phyloP scores from a whole-genome alignment of 2,113 vertebrate species.

The Polypterus senegalus region DNA sequence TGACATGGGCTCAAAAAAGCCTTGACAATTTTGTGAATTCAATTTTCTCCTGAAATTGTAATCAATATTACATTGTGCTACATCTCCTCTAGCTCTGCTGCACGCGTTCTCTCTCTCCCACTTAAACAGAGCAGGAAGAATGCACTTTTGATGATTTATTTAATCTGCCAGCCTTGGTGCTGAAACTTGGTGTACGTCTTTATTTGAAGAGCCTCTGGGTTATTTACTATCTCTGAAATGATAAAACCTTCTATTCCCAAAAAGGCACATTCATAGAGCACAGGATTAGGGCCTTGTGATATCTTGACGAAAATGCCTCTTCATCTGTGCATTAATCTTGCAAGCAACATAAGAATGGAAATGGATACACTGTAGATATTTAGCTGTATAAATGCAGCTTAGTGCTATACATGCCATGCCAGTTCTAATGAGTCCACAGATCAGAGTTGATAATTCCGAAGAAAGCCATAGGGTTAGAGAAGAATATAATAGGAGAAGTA shows the following conservation, averaged over 20 bases:
- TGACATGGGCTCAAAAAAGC: slow-evolving; percentile 20
- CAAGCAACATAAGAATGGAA: too few relatives aligned
- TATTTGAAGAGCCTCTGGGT: slow-evolving; percentile 26
- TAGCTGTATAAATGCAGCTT: too few relatives aligned
- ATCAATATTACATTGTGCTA: slow-evolving; percentile 28
- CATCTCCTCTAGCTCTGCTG: neutral
- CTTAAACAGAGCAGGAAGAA: slow-evolving; percentile 26
- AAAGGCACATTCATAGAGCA: slow-evolving; percentile 1
- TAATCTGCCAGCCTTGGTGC: slow-evolving; percentile 12
- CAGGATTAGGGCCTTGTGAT: neutral
- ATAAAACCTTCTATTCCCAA: slow-evolving; percentile 15
- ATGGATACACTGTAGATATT: too few relatives aligned
- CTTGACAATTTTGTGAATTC: slow-evolving; percentile 29
- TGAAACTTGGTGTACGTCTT: slow-evolving; percentile 18
- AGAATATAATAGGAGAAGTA: too few relatives aligned
- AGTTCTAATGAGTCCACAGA: too few relatives aligned
- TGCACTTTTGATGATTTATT: slow-evolving; percentile 38
- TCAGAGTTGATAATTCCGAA: too few relatives aligned
- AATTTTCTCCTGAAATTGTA: slow-evolving; percentile 35
- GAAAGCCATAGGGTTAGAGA: too few relatives aligned
- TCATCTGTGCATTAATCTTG: too few relatives aligned
- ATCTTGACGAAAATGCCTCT: too few relatives aligned
- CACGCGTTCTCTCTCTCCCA: neutral
- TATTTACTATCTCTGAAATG: slow-evolving; percentile 25
- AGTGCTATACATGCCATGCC: too few relatives aligned